Evolutionary conservation across 2,797 vertebrate species (phyloP), one percentile per base, ranked within the genome.

Genomic region (Artibeus lituratus): DNA sequence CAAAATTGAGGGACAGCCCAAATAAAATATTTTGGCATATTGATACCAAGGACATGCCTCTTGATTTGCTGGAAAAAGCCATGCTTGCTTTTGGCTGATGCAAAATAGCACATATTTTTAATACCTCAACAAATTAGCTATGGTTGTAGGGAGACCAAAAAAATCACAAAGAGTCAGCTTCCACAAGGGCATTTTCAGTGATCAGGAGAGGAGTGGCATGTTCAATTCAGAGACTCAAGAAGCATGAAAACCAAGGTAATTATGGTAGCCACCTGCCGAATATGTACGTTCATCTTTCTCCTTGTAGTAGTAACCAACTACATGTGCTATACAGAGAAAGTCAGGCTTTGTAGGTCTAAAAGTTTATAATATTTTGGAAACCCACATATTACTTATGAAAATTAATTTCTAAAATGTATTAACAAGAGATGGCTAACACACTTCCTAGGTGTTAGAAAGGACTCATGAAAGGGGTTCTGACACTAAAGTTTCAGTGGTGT

Each of bases 21-120:
- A 78, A n/a, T 57, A 72, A 92, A 95, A 76, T 87, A 77, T 69
- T 81, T 87, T 59, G 53, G 5, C 3, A 32, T 49, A 55, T 59
- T 91, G 37, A 39, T 83, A 53, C 49, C n/a, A 74, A 73, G 26
- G 2, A 1, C 47, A 22, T 29, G 78, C 8, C 7, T 44, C 14
- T 91, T 14, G 29, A 44, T 83, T 59, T 93, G 32, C 42, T 81
- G 70, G 69, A 73, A 83, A 44, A 80, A 11, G 1, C 2, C 55
- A 7, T 4, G 35, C 6, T 90, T 73, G 5, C 44, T 83, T 11
- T 11, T 70, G 74, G 10, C 29, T 62, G 39, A 69, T 76, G 16
- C 19, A 53, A 90, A 59, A 16, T 73, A 85, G 7, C 26, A 19
- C 14, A 88, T 32, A 19, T 42, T 67, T 47, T 81, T 62, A 73